Conservation (phyloP, 2,113 vertebrate genomes). For the Octodon degus region DNA sequence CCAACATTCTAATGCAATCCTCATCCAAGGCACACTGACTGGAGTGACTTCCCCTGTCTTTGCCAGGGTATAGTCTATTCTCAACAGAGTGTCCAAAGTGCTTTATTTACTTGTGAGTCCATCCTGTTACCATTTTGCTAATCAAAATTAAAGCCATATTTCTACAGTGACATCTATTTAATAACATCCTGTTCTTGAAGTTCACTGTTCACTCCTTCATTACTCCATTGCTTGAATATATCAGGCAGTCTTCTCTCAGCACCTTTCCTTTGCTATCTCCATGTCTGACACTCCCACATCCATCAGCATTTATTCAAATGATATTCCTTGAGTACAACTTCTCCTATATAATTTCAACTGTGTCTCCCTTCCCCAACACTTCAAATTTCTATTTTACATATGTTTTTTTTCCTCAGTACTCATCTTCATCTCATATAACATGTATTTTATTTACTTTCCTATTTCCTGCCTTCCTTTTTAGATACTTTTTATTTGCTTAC, state of each 20-base stretch:
- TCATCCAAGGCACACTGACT: neutral
- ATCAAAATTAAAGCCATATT: slow-evolving; percentile 37
- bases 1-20: neutral
- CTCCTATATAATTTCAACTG: neutral
- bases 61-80: neutral
- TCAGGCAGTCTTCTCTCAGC: neutral
- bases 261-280: neutral
- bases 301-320: neutral
- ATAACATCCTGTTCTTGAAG: neutral
- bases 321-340: neutral
- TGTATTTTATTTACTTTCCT: neutral
- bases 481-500: neutral
- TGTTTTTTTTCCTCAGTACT: neutral
- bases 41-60: neutral
- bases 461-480: neutral
- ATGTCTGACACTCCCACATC: neutral
- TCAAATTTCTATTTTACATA: neutral
- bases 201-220: neutral
- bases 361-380: neutral
- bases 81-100: neutral
- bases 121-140: neutral
- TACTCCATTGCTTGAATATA: neutral
- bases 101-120: neutral
- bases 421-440: neutral
- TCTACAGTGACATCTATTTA: neutral